Base-by-base conservation (phyloP, 2,113 vertebrate genomes). In the Pedionomus torquatus region DNA sequence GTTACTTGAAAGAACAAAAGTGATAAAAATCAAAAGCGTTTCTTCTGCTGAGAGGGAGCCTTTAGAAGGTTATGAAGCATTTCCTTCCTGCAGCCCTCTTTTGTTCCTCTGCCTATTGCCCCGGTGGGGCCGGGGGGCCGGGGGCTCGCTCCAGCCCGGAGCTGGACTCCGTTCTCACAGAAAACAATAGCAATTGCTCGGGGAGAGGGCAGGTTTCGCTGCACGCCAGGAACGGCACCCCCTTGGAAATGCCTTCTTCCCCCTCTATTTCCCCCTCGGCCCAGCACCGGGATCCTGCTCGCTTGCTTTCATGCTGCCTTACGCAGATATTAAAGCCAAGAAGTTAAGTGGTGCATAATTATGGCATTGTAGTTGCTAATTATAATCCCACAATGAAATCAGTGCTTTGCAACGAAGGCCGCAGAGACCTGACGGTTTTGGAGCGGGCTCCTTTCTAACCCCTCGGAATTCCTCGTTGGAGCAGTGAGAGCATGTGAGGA, bases 371-470 rank as follows among this genome's bases (percentile, higher is more conserved):
- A 93, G 88, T 83, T 79, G 94, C 96, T 98, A 98, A 98, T 98
- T 98, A 97, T 46, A 83, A 98, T 83, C 97, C 98, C 98, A 96
- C 97, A 97, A 92, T 79, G 97, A 97, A 96, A 94, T 80, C 95
- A 60, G 89, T 43, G 95, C 96, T 97, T 89, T 24, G 70, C 92
- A 82, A 57, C 5, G 49, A 66, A 75, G 93, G 96, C 98, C 83
- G 2, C 95, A 69, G 93, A 81, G 94, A 92, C 89, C 79, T 83
- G 89, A 91, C 77, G 91, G 41, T 41, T 46, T 78, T 58, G 91
- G 52, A 69, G 87, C 84, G 5, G 77, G 77, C 87, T 92, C 68
- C 2, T 66, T 43, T 37, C 93, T 33, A 65, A 91, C 28, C 69
- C 85, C 7, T 8, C 11, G 7, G 49, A n/a, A 83, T 33, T 71